Percentiles rank a stretch among this genome's conserved stretches.
Conservation (phyloP, 2,113 vertebrate genomes). For the Rhinichthys klamathensis region DNA sequence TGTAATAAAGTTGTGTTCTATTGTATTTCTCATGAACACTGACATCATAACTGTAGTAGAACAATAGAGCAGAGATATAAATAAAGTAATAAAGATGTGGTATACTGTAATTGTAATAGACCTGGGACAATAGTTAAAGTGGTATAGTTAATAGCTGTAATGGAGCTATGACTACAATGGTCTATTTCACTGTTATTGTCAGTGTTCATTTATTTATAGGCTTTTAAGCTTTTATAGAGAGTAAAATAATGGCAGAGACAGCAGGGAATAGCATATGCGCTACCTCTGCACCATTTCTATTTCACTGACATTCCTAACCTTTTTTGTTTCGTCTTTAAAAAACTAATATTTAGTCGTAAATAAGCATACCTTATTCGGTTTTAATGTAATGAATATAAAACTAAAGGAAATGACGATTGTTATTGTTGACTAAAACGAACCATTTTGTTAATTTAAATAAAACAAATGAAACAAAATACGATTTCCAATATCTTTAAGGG, state of each 20-base stretch:
- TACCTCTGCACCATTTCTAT: no score
- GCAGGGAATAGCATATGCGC: not conserved
- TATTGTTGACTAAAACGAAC: no score
- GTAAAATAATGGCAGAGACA: not conserved
- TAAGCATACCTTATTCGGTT: no score
- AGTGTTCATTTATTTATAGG: not conserved
- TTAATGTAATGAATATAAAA: no score
- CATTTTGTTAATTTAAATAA: no score
- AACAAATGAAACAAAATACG: no score
- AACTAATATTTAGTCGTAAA: no score
- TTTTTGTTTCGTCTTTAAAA: no score
- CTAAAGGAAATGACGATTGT: no score
- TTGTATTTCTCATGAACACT: conserved; percentile 7
- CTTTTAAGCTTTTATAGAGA: not conserved
- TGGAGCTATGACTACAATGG: not conserved
- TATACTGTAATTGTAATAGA: not conserved
- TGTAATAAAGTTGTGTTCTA: conserved; percentile 1
- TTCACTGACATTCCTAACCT: no score
- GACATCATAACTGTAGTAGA: conserved; percentile 4
- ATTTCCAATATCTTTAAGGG: no score
- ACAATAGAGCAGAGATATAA: not conserved
- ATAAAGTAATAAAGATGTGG: not conserved
- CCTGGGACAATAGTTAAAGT: not conserved
- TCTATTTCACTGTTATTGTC: not conserved
- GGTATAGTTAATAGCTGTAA: not conserved